Evolutionary conservation across 2,797 vertebrate species (phyloP).

Genomic region (Danionella dracula): DNA sequence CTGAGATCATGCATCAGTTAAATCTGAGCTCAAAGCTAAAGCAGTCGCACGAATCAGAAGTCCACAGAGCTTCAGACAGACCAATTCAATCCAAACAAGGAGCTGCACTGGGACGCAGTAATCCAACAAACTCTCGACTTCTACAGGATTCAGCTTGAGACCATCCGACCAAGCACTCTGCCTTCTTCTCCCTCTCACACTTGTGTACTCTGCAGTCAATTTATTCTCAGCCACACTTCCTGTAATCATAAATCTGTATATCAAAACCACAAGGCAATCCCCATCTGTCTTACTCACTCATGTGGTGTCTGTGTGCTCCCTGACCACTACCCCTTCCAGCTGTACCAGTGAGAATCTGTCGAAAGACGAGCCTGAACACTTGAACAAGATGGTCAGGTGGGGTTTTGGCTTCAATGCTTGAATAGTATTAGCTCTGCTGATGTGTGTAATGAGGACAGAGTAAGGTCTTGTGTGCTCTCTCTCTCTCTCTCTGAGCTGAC

Average conservation of each 20-base stretch:
- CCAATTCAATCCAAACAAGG: constrained; percentile 58
- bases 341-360: constrained; percentile 25
- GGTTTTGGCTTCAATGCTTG: neutral
- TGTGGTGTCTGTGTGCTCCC: constrained; percentile 62
- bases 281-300: constrained; percentile 73
- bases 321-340: constrained; percentile 58
- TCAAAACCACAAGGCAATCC: constrained; percentile 70
- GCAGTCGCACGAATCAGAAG: constrained; percentile 62
- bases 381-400: constrained; percentile 1
- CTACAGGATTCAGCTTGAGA: constrained; percentile 52
- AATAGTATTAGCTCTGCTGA: constrained; percentile 15
- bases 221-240: constrained; percentile 60
- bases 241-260: constrained; percentile 76
- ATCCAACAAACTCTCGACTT: constrained; percentile 48
- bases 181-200: constrained; percentile 29
- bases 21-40: constrained; percentile 71
- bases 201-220: constrained; percentile 23
- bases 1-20: constrained; percentile 56
- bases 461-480: neutral
- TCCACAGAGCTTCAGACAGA: constrained; percentile 55
- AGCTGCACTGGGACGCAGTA: constrained; percentile 53
- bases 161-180: constrained; percentile 44
- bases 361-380: neutral
- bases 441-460: constrained; percentile 20
- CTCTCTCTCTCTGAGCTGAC: neutral